Conservation (phyloP, 2,797 vertebrate genomes). For the Sebastes elongatus region DNA sequence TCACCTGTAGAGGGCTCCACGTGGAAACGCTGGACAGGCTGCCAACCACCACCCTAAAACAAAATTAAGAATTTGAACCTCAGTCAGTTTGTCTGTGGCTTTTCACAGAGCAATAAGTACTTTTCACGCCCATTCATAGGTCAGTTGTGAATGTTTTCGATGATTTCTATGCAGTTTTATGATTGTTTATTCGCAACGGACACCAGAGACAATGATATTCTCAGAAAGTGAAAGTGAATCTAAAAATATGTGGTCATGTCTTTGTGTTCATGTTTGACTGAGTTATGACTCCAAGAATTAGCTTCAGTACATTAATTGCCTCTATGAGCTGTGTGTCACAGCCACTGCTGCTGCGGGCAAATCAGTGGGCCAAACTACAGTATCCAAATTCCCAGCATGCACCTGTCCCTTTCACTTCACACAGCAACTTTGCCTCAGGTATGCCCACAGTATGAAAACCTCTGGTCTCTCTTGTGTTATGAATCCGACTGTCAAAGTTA, state of each 20-base stretch:
- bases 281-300: not conserved
- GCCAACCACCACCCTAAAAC: conserved; percentile 83
- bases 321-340: too few species aligned
- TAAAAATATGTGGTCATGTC: not conserved
- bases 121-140: not conserved
- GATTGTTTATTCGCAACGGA: not conserved
- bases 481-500: too few species aligned
- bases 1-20: conserved; percentile 90
- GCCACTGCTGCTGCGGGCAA: too few species aligned
- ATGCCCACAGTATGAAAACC: not conserved
- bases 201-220: not conserved
- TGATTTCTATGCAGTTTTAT: not conserved
- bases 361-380: too few species aligned
- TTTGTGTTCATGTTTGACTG: not conserved
- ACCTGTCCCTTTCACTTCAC: too few species aligned
- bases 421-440: too few species aligned
- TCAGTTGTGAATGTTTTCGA: not conserved
- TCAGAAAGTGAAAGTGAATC: not conserved
- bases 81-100: not conserved
- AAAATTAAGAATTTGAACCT: not conserved
- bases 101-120: not conserved
- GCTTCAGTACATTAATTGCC: too few species aligned
- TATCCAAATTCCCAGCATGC: too few species aligned
- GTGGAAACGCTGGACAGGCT: conserved; percentile 85
- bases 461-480: not conserved